Base-by-base conservation (phyloP, 2,888 invertebrate genomes). In the Trachelus tabidus region DNA sequence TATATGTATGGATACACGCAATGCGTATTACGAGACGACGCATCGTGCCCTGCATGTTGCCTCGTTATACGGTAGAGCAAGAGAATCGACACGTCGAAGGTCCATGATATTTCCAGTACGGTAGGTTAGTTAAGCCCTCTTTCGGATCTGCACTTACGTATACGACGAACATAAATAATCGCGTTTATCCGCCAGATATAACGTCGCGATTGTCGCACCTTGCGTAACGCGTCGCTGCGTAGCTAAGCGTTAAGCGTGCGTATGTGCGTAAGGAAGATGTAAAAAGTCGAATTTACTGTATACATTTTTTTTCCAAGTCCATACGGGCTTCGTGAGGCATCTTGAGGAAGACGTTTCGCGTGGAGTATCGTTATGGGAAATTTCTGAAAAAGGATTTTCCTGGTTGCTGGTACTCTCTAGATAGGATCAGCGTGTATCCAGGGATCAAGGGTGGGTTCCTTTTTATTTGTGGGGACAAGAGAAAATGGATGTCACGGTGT, bases 101-200 rank as follows among this genome's bases (percentile, higher is more conserved):
- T 69, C 68, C 35, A n/a, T 30, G 81, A 79, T 83, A 82, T 85
- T 85, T 87, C 82, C 81, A 82, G 83, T 87, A 84, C 83, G 86
- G 88, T 86, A 88, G 88, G 88, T 88, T 87, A 87, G 87, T 88
- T 87, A 86, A 85, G 85, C 81, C 81, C 84, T 84, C 85, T 83
- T 86, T 85, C 82, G 84, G 77, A 75, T 76, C 34, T 73, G 75
- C 80, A 83, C 81, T 85, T 76, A 80, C 79, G 78, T 81, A 79
- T 79, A 79, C 81, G 80, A 79, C 76, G 80, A 81, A 84, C 84
- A 83, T 85, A 85, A 88, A 87, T 88, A 87, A 86, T 87, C 84
- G 84, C 83, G 80, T 81, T 85, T 82, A 74, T 76, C 69, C 76
- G 81, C 80, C 78, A 77, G 69, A 68, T 81, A 75, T 56, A 77